Evolutionary conservation across 2,888 invertebrate genomes (phyloP), one percentile per base, ranked within the genome.

Genomic region (Lutraria lutraria): DNA sequence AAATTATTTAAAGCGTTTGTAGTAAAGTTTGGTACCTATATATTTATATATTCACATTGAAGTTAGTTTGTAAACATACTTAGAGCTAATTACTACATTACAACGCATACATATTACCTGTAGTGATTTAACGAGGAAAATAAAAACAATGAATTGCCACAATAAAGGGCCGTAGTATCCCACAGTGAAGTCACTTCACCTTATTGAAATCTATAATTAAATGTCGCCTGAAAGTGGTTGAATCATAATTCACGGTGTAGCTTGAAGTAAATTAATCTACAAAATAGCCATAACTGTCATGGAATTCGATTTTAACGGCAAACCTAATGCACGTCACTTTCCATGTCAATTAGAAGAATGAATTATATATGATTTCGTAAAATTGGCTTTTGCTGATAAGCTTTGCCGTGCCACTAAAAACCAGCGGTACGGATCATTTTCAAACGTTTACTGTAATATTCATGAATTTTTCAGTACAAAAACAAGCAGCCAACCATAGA

Each of bases 381-480:
- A 83, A 87, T 87, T 87, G 79, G 43, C 83, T 87, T 83, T 83
- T 79, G 79, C 87, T 79, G 83, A 79, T 83, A 83, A 82, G 76
- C 54, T 60, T 52, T 21, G 25, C 29, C 13, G 25, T 34, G 31
- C 72, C 16, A 43, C 76, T 25, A 76, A 56, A 83, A 76, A 4
- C 43, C 79, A 88, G n/a, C 76, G 83, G 52, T 54, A 88, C 86
- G 88, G n/a, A 82, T 81, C 82, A 13, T n/a, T 79, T 85, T 86
- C 79, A 85, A 88, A 86, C 76, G 31, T 56, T 43, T 53, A 29
- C 53, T 43, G 76, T 54, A 68, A 68, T 82, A 56, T 86, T 83
- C 85, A 88, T 88, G 34, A 85, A 88, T 88, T 82, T 88, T 88
- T 88, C 43, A 88, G 25, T 25, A 56, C 21, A 21, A 83, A 88